These are phyloP conservation scores for Hoplostethus mediterraneus DNA, from an alignment of 2,797 vertebrate genomes.

Conservation along the genomic window DNA sequence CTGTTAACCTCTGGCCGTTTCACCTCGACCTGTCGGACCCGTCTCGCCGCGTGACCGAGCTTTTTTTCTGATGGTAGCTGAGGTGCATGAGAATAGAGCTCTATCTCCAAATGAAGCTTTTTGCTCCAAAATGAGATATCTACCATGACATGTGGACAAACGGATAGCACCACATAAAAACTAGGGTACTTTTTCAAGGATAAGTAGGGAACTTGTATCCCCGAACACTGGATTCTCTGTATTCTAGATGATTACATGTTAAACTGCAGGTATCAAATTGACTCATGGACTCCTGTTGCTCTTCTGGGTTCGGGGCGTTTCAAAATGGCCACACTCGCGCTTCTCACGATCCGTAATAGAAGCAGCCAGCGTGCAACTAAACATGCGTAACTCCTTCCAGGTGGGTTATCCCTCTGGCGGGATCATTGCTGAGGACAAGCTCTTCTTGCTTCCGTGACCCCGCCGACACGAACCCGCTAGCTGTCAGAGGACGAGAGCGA, in stretches of 20 bases:
- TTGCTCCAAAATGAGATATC: background rate
- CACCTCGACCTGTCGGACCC: constrained; percentile 47
- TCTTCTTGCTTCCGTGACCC: constrained; percentile 60
- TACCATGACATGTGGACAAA: background rate
- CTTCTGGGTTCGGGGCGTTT: background rate
- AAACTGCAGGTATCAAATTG: too few species aligned
- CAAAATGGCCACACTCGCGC: background rate
- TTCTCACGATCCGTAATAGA: background rate
- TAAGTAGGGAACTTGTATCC: too few species aligned
- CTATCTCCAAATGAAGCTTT: background rate
- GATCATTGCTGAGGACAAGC: constrained; percentile 38
- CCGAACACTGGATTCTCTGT: too few species aligned
- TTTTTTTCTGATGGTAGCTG: background rate
- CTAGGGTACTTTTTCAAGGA: background rate
- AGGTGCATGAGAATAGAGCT: background rate
- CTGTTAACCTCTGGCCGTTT: constrained; percentile 61
- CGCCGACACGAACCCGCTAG: constrained; percentile 64
- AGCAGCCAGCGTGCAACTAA: background rate
- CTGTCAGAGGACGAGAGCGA: constrained; percentile 67
- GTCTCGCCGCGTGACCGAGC: constrained; percentile 4
- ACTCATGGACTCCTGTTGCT: too few species aligned
- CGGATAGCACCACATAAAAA: background rate
- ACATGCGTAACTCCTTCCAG: constrained; percentile 46
- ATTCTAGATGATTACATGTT: too few species aligned
- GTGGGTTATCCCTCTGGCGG: constrained; percentile 52